Evolutionary conservation across 1,140 invertebrate species (phyloP).

Genomic region (Tetragnatha versicolor): DNA sequence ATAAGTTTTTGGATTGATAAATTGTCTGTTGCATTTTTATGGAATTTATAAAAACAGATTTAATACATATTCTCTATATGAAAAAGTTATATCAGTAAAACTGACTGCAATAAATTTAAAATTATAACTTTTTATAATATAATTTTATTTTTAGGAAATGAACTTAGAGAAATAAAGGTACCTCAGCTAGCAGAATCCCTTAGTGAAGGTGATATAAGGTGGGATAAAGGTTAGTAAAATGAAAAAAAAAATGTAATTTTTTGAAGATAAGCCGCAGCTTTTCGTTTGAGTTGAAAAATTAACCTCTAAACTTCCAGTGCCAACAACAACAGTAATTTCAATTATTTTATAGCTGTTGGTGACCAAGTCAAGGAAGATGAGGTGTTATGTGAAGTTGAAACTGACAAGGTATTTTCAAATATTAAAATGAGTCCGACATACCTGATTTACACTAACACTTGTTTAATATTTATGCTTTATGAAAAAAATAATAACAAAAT

Average conservation of each 20-base stretch:
- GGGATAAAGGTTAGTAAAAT: constrained; percentile 72
- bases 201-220: constrained; percentile 97
- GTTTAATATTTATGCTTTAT: neutral
- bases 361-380: constrained; percentile 93
- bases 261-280: no score
- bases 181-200: constrained; percentile 97
- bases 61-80: neutral
- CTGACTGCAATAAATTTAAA: neutral
- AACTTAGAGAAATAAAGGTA: constrained; percentile 76
- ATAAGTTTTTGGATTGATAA: neutral
- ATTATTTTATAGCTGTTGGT: constrained; percentile 75
- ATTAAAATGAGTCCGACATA: neutral
- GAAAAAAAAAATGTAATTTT: no score
- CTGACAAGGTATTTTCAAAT: constrained; percentile 85
- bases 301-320: no score
- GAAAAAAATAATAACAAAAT: neutral
- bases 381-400: constrained; percentile 97
- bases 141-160: constrained; percentile 62
- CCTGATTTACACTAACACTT: neutral
- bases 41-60: no score
- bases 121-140: neutral
- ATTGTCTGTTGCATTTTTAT: neutral
- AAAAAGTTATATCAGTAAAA: neutral
- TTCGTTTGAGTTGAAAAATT: no score
- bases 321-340: no score